Conservation (phyloP, 2,797 vertebrate species). For the Etheostoma nigrum region DNA sequence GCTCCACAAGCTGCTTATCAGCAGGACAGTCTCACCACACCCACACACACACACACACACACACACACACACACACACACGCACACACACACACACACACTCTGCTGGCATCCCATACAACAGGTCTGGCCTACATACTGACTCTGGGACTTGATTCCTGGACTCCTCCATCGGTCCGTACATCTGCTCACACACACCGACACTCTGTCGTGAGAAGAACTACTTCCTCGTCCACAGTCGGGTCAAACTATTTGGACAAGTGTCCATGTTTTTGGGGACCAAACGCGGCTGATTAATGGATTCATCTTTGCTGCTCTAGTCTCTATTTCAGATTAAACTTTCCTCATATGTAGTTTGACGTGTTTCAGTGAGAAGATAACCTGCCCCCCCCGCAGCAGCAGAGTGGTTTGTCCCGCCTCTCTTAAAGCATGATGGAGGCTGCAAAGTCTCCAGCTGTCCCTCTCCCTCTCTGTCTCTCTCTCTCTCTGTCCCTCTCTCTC, state of each 20-base stretch:
- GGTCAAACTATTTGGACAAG: no score
- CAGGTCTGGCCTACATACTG: slow-evolving; percentile 62
- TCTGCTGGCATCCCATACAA: slow-evolving; percentile 71
- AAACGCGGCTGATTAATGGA: no score
- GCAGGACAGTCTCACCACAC: slow-evolving; percentile 71
- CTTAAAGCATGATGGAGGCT: slow-evolving; percentile 27
- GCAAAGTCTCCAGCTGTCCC: background rate
- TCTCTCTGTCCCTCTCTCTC: no score
- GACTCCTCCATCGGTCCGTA: background rate
- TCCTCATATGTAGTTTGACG: no score
- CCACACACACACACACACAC: slow-evolving; percentile 32
- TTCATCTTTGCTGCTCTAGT: no score
- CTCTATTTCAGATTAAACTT: no score
- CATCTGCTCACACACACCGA: background rate
- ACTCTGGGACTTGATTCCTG: slow-evolving; percentile 7
- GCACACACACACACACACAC: slow-evolving; percentile 2
- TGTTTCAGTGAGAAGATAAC: background rate
- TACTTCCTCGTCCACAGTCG: background rate
- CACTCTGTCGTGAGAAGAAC: background rate
- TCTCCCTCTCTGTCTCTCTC: no score
- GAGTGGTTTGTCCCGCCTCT: slow-evolving; percentile 29
- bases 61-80: slow-evolving; percentile 22
- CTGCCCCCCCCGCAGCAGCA: slow-evolving; percentile 27
- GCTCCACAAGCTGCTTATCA: slow-evolving; percentile 78
- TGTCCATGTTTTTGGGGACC: no score